Base-by-base conservation (phyloP, 37 sponge, comb jelly and placozoan genomes). In the Sycon ciliatum region DNA sequence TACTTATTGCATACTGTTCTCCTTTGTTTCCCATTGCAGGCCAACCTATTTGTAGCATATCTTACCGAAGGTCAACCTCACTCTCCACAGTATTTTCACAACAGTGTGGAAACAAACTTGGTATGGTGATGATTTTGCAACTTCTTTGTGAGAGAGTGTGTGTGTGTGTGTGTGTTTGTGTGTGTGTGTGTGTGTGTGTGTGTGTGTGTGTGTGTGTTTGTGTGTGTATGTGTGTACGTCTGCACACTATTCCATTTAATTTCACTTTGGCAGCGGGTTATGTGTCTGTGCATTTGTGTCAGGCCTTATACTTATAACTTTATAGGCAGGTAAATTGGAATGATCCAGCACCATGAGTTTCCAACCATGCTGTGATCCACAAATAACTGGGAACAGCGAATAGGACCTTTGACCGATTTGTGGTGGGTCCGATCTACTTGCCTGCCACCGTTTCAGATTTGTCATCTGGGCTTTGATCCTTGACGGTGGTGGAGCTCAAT, bases 81-180 rank as follows among this genome's bases (percentile, higher is more conserved):
- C 0, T 70, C 78, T 39, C 92, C 87, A 33, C 68, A 57, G 24
- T 91, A 91, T 56, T 91, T 91, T 73, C 28, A 62, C 18, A 67
- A 81, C 37, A 76, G 77, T 60, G 83, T 80, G 1, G 37, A 23
- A 23, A 62, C 32, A 4, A 81, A 81, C 35, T 3, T 76, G 38
- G 82, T 81, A 38, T 54, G 76, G 38, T 1, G 3, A 0, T 3
- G 29, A 9, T 22, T 22, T 60, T 24, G 16, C 7, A 30, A 57
- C 34, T 70, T 58, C 53, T 37, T 61, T 23, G 58, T 69, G 42
- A 16, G 40, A 36, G 27, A 36, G 70, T 69, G 27, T 69, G 49
- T 40, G 5, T 20, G 46, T 20, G 24, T 69, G 70, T 40, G 24
- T 40, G 26, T 38, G 36, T 71, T 82, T 81, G 36, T 38, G 79